phyloP scores from a whole-genome alignment of 1,140 invertebrate species.

The Proales similis region DNA sequence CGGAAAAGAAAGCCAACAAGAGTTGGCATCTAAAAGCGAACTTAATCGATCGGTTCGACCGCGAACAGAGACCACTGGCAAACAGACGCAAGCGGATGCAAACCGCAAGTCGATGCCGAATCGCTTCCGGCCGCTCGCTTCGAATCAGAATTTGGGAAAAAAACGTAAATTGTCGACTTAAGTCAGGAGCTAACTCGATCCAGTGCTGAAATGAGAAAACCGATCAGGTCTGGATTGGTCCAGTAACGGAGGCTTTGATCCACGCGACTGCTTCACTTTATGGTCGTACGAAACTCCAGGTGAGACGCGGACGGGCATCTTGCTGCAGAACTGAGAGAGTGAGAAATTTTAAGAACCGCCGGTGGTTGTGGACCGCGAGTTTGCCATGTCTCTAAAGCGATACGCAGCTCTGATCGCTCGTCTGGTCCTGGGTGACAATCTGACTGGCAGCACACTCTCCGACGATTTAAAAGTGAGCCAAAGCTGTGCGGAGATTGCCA shows the following conservation, averaged over 20 bases:
- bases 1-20: too few relatives aligned
- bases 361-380: constrained; percentile 19
- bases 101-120: too few relatives aligned
- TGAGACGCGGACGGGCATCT: neutral
- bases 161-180: too few relatives aligned
- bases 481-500: too few relatives aligned
- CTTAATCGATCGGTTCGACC: too few relatives aligned
- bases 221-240: constrained; percentile 20
- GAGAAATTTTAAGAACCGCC: constrained; percentile 2
- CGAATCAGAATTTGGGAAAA: too few relatives aligned
- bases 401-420: constrained; percentile 26
- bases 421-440: constrained; percentile 10
- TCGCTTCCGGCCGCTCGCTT: too few relatives aligned
- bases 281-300: constrained; percentile 35
- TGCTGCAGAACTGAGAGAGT: neutral
- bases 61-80: too few relatives aligned
- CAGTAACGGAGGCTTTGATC: constrained; percentile 35
- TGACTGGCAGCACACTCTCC: constrained; percentile 13
- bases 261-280: constrained; percentile 9
- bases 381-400: constrained; percentile 6
- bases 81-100: too few relatives aligned
- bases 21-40: too few relatives aligned
- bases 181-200: too few relatives aligned
- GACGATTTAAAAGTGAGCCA: constrained; percentile 23
- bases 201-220: too few relatives aligned